Evolutionary conservation across 2,797 vertebrate genomes (phyloP).

Genomic region (Hylomyscus alleni): DNA sequence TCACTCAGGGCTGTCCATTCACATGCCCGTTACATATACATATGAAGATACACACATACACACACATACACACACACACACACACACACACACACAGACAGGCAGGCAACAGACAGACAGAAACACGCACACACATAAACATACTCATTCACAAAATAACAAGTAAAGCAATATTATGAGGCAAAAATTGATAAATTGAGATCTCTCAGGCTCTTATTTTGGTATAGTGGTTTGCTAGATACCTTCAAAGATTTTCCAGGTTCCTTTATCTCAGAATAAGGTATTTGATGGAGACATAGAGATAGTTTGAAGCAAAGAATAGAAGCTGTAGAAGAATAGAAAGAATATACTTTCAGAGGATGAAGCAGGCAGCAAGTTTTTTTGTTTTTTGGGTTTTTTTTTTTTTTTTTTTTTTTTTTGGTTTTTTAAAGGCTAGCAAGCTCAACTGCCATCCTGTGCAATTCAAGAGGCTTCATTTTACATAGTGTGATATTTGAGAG

Average conservation of each 20-base stretch:
- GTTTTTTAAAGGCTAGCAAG: no score
- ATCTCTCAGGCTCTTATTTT: background rate
- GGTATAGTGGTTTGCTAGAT: background rate
- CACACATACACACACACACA: no score
- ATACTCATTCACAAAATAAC: background rate
- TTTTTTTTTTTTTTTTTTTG: no score
- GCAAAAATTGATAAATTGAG: background rate
- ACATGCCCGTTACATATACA: background rate
- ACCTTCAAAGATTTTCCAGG: background rate
- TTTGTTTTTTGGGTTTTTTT: no score
- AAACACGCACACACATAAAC: no score
- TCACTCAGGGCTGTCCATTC: background rate
- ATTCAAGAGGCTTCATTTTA: background rate
- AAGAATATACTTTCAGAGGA: background rate
- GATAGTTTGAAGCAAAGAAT: background rate
- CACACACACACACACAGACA: background rate
- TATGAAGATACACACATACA: background rate
- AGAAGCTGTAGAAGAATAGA: background rate
- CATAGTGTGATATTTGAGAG: background rate
- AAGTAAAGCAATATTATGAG: background rate
- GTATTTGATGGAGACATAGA: background rate
- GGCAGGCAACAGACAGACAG: no score
- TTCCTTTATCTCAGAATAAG: background rate
- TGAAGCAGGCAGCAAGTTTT: background rate
- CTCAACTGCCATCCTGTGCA: background rate